Evolutionary conservation across 2,888 invertebrate genomes (phyloP).

Genomic region (Mantis religiosa): DNA sequence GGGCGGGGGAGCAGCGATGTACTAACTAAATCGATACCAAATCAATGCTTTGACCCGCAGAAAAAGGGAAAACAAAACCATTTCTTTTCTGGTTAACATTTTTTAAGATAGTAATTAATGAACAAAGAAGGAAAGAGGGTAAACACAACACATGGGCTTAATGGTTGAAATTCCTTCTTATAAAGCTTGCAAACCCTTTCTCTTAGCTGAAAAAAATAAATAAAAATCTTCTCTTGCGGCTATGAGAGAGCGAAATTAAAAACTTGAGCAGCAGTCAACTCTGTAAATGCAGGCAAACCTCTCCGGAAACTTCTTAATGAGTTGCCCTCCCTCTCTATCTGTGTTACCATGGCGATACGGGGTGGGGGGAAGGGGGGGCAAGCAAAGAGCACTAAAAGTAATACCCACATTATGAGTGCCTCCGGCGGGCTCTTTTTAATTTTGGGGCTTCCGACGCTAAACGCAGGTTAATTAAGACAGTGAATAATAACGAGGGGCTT

Average conservation of each 20-base stretch:
- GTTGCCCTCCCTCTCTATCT: background rate
- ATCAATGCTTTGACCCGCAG: background rate
- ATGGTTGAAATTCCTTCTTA: background rate
- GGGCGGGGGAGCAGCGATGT: background rate
- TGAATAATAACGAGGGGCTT: conserved; percentile 17
- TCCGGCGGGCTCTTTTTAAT: conserved; percentile 6
- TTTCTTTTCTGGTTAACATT: background rate
- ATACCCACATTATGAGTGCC: background rate
- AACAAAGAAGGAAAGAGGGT: background rate
- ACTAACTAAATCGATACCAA: background rate
- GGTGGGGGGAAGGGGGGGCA: background rate
- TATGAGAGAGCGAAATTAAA: background rate
- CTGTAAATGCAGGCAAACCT: background rate
- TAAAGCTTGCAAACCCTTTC: background rate
- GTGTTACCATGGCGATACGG: background rate
- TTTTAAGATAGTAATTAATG: background rate
- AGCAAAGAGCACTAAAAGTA: background rate
- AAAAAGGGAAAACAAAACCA: background rate
- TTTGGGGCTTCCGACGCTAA: conserved; percentile 3
- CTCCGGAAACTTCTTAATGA: conserved; percentile 2
- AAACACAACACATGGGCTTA: background rate
- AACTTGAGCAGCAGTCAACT: background rate
- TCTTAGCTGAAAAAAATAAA: background rate
- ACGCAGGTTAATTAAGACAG: conserved; percentile 24
- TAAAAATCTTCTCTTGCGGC: background rate